These are phyloP conservation scores for Bujurquina vittata DNA, from an alignment of 2,113 vertebrate genomes.

Conservation along the genomic window DNA sequence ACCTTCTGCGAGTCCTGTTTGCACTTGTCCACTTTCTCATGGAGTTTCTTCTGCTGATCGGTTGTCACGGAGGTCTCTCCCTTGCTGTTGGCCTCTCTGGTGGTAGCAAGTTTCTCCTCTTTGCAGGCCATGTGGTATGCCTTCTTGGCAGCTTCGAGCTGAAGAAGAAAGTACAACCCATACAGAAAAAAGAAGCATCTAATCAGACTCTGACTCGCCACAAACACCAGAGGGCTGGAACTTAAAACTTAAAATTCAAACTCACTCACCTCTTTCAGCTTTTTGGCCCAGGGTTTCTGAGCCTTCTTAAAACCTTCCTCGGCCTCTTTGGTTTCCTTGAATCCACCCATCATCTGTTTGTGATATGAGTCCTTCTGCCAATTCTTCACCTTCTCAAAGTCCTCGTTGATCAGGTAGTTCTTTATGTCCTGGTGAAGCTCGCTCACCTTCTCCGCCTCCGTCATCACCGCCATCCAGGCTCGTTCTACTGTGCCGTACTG, in stretches of 20 bases:
- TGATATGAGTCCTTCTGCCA: constrained; percentile 98
- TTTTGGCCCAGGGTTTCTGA: constrained; percentile 98
- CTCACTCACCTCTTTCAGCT: constrained; percentile 91
- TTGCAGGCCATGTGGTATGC: constrained; percentile 94
- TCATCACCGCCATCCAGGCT: constrained; percentile 91
- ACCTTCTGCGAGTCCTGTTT: constrained; percentile 96
- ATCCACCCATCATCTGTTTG: constrained; percentile 98
- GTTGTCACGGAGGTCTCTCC: constrained; percentile 85
- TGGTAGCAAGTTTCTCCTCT: constrained; percentile 91
- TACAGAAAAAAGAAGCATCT: background rate
- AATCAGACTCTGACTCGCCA: background rate
- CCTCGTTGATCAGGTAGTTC: constrained; percentile 87
- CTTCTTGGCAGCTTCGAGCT: constrained; percentile 95
- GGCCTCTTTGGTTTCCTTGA: constrained; percentile 97
- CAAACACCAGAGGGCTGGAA: too few relatives aligned
- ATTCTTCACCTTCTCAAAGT: constrained; percentile 97
- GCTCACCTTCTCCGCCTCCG: constrained; percentile 92
- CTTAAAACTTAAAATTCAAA: background rate
- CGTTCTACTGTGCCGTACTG: constrained; percentile 95
- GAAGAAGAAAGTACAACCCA: background rate
- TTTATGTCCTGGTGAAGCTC: constrained; percentile 95
- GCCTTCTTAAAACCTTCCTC: constrained; percentile 96
- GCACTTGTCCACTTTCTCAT: constrained; percentile 96
- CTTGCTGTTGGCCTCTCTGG: constrained; percentile 90
- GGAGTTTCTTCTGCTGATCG: constrained; percentile 94